A percentile compares a stretch with the other conserved stretches of the same genome.
phyloP scores from a whole-genome alignment of 1,140 invertebrate species.

The Papilio glaucus region DNA sequence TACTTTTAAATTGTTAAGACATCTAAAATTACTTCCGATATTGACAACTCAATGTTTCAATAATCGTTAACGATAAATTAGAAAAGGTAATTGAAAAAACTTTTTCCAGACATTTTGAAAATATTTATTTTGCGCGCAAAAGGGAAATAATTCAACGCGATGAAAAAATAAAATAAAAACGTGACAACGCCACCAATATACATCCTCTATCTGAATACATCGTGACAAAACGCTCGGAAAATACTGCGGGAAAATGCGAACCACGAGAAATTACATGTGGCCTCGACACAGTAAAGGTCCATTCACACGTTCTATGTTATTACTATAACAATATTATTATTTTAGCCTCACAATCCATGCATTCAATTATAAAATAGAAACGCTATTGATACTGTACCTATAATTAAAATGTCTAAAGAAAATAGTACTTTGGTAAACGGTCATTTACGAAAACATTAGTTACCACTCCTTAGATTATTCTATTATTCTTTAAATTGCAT shows the following conservation, averaged over 20 bases:
- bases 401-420: no score
- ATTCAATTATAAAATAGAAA: no score
- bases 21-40: no score
- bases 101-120: constrained; percentile 18
- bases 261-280: constrained; percentile 36
- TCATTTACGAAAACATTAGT: no score
- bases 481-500: no score
- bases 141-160: constrained; percentile 27
- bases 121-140: constrained; percentile 25
- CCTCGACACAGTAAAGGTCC: constrained; percentile 25
- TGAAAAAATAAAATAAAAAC: constrained; percentile 36
- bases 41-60: neutral
- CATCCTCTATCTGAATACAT: constrained; percentile 38
- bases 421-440: no score
- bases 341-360: no score
- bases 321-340: neutral
- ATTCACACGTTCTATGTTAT: neutral
- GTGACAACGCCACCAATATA: constrained; percentile 38
- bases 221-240: constrained; percentile 38
- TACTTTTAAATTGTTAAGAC: no score
- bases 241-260: constrained; percentile 37
- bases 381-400: no score
- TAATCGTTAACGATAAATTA: neutral
- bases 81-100: neutral
- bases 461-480: no score